Base-by-base conservation (phyloP, 2,797 vertebrate genomes). In the Florisuga fusca region DNA sequence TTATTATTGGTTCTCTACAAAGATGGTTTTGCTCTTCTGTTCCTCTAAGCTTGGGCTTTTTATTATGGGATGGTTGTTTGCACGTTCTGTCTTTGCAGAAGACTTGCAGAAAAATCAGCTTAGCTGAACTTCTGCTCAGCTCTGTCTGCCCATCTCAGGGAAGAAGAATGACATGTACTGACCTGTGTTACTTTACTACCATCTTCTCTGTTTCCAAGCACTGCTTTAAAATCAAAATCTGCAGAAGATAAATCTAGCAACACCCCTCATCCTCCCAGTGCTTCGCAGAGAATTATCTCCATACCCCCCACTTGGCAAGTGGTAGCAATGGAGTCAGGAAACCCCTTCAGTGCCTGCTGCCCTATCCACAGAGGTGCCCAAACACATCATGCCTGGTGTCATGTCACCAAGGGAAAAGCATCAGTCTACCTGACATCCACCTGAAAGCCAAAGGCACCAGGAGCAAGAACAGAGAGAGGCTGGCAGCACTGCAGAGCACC, bases 11-110 rank as follows among this genome's bases (percentile, higher is more conserved):
- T 38, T 92, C 76, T 84, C 72, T 69, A 43, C 43, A 64, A 83
- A 84, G 46, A 20, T 51, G 29, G 10, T 46, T 96, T 96, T 95
- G 16, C 31, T 87, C 67, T 63, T 93, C 31, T 66, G 10, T 73
- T 90, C 9, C 12, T 87, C n/a, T 63, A 59, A 46, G 34, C 21
- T 89, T 93, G 45, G 36, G 51, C 17, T 58, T 95, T 93, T 84
- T 81, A 87, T 48, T 89, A 79, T 4, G 78, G 45, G 87, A 96
- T 92, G 43, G 80, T 93, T 93, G 62, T 94, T 82, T 96, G 58
- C 68, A 80, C 7, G 68, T 63, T 86, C 36, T 69, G n/a, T n/a
- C 77, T 95, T 96, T 91, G 66, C 80, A 81, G 61, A 68, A 25
- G 61, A 93, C 81, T 71, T 84, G 81, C n/a, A 91, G 59, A 89